Evolutionary conservation across 1,140 invertebrate genomes (phyloP), one percentile per base, ranked within the genome.

Genomic region (Antheraea pernyi): DNA sequence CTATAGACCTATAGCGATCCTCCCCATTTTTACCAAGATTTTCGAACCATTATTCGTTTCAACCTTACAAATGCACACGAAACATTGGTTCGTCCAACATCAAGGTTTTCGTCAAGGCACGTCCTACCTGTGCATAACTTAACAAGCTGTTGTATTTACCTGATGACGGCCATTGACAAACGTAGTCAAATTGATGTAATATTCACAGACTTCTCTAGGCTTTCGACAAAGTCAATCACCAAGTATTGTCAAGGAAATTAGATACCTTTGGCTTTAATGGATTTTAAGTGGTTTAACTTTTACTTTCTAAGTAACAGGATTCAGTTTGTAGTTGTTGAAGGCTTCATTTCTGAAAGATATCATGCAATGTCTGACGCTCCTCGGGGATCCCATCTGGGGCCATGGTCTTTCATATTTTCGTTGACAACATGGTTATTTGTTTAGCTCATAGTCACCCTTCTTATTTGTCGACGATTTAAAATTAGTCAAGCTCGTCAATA

Each of bases 131-230:
- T 39, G 72, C 62, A n/a, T 7, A 75, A 75, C 53, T 30, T 75
- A 36, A 7, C 65, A 13, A 22, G 59, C 8, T 70, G 59, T 42
- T 58, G 60, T n/a, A 48, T 59, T 19, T 70, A 67, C 63, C 37
- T 75, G 11, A 69, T 75, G 37, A 22, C 70, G 61, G 19, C 48
- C 19, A 65, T 72, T 37, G 68, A 72, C 19, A 59, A 65, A 0
- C 18, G 65, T 19, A 48, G 37, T 22, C 67, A 71, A 68, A 39
- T 71, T 30, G 67, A 74, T 36, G 36, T 59, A 22, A 61, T 74
- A 1, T 71, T 72, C 16, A 72, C 74, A 13, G 70, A 74, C 65
- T 74, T 74, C 36, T 68, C 53, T 70, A 74, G 30, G 73, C 69
- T 19, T 74, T 74, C 61, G 69, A 73, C 22, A 39, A 39, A 39